Evolutionary conservation across 2,113 vertebrate species (phyloP).

Genomic region (Gila orcuttii): DNA sequence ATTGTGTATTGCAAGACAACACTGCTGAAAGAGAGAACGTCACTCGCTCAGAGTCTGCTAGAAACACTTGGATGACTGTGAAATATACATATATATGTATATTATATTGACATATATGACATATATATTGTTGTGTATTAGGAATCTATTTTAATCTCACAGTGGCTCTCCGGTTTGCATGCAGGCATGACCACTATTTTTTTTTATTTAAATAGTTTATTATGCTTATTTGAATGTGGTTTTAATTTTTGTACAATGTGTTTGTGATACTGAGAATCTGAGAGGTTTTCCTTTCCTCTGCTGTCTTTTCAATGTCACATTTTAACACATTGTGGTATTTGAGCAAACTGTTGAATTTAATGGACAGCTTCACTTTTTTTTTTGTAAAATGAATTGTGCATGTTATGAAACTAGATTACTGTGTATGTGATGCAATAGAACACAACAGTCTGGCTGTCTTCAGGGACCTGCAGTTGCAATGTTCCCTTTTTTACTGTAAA

Average conservation of each 20-base stretch:
- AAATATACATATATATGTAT: not conserved
- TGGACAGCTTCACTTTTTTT: conserved; percentile 35
- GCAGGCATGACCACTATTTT: conserved; percentile 20
- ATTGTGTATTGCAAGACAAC: conserved; percentile 79
- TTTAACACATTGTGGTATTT: conserved; percentile 31
- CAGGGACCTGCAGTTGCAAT: conserved; percentile 61
- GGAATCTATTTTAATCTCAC: conserved; percentile 25
- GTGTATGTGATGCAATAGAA: conserved; percentile 71
- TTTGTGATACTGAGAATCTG: not conserved
- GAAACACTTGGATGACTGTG: conserved; percentile 31
- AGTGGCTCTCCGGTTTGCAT: conserved; percentile 25
- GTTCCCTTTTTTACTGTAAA: conserved; percentile 73
- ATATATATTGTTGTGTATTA: conserved; percentile 16
- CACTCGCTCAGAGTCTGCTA: conserved; percentile 75
- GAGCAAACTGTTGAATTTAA: not conserved
- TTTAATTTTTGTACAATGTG: conserved; percentile 3
- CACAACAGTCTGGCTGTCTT: conserved; percentile 66
- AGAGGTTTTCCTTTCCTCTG: not conserved
- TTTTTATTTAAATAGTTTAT: conserved; percentile 43
- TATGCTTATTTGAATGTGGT: not conserved
- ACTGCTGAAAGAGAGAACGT: conserved; percentile 78
- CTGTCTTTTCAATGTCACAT: conserved; percentile 10
- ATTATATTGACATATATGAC: too few relatives aligned
- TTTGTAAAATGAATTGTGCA: conserved; percentile 13
- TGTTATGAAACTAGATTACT: conserved; percentile 54